Conservation (phyloP, 2,113 vertebrate genomes). For the Chinchilla lanigera region DNA sequence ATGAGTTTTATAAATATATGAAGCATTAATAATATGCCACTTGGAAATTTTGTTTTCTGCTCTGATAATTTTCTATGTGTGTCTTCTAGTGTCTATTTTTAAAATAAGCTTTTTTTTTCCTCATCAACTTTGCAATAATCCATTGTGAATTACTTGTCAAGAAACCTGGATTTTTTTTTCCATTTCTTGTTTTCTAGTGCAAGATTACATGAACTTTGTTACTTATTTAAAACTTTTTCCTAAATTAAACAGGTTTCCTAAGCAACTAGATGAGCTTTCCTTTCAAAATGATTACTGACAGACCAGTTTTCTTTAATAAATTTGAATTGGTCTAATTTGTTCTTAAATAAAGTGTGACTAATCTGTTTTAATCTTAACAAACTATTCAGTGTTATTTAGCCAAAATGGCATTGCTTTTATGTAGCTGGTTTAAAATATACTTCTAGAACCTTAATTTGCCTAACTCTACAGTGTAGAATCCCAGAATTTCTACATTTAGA, state of each 20-base stretch:
- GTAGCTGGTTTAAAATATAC: background rate
- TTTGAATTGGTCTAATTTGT: conserved; percentile 8
- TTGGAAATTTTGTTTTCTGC: conserved; percentile 28
- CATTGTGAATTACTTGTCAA: conserved; percentile 25
- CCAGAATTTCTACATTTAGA: background rate
- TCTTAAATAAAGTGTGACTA: conserved; percentile 50
- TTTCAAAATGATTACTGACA: conserved; percentile 49
- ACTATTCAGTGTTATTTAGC: background rate
- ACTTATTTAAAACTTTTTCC: conserved; percentile 54
- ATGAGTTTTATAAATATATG: background rate
- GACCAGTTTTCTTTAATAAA: conserved; percentile 25
- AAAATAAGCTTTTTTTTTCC: background rate
- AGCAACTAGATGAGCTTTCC: conserved; percentile 23
- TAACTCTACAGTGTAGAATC: background rate
- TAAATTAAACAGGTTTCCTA: conserved; percentile 59
- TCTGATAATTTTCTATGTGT: background rate
- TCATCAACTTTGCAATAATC: background rate
- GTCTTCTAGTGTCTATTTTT: background rate
- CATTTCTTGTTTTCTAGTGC: background rate
- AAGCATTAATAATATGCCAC: background rate
- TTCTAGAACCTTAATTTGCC: background rate
- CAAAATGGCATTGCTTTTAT: background rate
- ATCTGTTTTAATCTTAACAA: background rate
- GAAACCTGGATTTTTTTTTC: background rate
- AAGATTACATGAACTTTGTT: conserved; percentile 33